These are phyloP conservation scores for Orthonyx spaldingii DNA, from an alignment of 2,113 vertebrate genomes.

Conservation along the genomic window DNA sequence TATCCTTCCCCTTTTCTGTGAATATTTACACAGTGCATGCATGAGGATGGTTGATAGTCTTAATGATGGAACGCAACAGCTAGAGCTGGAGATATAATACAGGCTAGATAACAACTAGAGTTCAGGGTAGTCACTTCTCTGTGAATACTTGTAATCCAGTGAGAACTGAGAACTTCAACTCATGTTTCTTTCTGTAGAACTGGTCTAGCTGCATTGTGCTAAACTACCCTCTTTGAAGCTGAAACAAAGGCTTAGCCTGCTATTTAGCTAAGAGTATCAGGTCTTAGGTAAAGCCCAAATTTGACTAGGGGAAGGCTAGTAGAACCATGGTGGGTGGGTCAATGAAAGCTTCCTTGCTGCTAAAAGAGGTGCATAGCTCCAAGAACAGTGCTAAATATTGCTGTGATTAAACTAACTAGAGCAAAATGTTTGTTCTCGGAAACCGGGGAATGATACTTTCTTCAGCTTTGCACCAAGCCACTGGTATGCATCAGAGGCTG, in stretches of 20 bases:
- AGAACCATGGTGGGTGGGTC: not conserved
- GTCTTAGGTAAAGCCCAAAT: not conserved
- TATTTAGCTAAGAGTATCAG: not conserved
- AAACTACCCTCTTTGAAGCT: not conserved
- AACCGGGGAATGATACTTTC: not conserved
- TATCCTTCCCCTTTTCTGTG: not conserved
- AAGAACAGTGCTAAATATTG: not conserved
- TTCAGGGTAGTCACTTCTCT: not conserved
- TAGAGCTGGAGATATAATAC: not conserved
- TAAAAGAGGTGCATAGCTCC: not conserved
- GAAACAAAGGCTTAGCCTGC: not conserved
- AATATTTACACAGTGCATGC: not conserved
- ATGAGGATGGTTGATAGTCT: not conserved
- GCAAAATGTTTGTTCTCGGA: conserved; percentile 10
- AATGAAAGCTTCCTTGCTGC: not conserved
- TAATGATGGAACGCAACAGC: not conserved
- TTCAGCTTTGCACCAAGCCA: conserved; percentile 34
- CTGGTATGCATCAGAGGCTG: not conserved
- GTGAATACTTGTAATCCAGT: not conserved
- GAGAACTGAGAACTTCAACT: not conserved
- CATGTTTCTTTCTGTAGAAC: not conserved
- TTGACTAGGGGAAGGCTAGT: not conserved
- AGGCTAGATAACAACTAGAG: not conserved
- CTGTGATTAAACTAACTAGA: not conserved
- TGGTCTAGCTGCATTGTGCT: not conserved